Evolutionary conservation across 2,888 invertebrate species (phyloP).

Genomic region (Syrphus vitripennis): DNA sequence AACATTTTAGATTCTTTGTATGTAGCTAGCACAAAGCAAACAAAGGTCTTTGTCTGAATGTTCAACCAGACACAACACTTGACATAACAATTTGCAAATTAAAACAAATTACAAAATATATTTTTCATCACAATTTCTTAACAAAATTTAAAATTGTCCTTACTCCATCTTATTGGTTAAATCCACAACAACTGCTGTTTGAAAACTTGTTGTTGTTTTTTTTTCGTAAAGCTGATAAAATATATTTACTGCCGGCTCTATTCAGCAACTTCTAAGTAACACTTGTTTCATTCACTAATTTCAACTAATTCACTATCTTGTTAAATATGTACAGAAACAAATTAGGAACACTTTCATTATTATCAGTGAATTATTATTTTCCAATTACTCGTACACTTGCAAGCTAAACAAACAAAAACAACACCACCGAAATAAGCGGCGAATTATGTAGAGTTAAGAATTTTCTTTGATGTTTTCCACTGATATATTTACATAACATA

Average conservation of each 20-base stretch:
- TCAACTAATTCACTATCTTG: background rate
- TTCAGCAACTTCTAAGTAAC: background rate
- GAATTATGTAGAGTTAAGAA: background rate
- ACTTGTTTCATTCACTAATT: constrained; percentile 17
- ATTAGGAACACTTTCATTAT: constrained; percentile 22
- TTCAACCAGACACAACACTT: background rate
- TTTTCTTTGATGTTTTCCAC: background rate
- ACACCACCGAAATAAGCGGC: background rate
- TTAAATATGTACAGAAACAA: background rate
- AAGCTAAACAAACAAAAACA: background rate
- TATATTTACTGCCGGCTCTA: background rate
- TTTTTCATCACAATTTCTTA: background rate
- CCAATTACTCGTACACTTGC: constrained; percentile 7
- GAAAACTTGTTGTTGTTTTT: background rate
- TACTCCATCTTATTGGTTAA: background rate
- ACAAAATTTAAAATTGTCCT: background rate
- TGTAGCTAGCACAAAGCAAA: constrained; percentile 1
- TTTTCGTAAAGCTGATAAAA: constrained; percentile 1
- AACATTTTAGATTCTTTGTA: background rate
- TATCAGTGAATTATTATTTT: background rate
- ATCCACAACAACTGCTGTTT: background rate
- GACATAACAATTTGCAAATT: background rate
- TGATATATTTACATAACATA: background rate
- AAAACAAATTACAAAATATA: background rate
- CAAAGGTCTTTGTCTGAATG: background rate